Percentiles rank a stretch among this genome's conserved stretches.
These are phyloP conservation scores for Epizoanthus scotinus DNA, from an alignment of 92 coral and sea anemone genomes.

Conservation along the genomic window DNA sequence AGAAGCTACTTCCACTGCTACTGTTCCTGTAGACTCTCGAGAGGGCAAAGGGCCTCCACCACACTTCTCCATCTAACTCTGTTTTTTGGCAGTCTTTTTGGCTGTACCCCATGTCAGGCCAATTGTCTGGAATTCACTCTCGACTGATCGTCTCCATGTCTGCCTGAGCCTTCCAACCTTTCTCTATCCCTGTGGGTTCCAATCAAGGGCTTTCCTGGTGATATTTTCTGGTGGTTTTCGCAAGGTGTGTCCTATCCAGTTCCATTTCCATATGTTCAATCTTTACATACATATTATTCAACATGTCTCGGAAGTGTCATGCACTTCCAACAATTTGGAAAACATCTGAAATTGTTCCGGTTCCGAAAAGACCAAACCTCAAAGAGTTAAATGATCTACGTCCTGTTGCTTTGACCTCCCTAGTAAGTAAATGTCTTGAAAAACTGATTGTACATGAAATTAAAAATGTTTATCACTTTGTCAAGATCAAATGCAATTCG, in stretches of 20 bases:
- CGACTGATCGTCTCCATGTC: too few species aligned
- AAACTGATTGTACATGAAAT: too few species aligned
- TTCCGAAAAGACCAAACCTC: too few species aligned
- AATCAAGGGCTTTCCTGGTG: conserved; percentile 6
- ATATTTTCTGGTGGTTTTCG: conserved; percentile 8
- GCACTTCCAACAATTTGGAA: too few species aligned
- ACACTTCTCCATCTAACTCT: conserved; percentile 25
- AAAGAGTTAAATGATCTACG: too few species aligned
- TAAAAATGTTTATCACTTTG: too few species aligned
- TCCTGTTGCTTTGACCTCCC: too few species aligned
- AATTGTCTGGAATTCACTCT: conserved; percentile 13
- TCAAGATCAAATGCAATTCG: too few species aligned
- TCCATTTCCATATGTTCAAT: conserved; percentile 2
- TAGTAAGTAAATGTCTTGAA: too few species aligned
- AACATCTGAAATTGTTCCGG: too few species aligned
- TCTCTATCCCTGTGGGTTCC: conserved; percentile 31
- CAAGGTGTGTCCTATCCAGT: conserved; percentile 26
- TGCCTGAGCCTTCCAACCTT: conserved; percentile 8
- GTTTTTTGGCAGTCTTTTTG: conserved; percentile 26
- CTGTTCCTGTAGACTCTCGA: conserved; percentile 14
- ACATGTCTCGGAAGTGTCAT: too few species aligned
- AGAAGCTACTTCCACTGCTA: not conserved
- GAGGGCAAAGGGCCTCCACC: conserved; percentile 34
- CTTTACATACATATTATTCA: too few species aligned
- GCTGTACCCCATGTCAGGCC: conserved; percentile 23